Evolutionary conservation across 1,140 invertebrate species (phyloP), one percentile per base, ranked within the genome.

Genomic region (Drepana arcuata): DNA sequence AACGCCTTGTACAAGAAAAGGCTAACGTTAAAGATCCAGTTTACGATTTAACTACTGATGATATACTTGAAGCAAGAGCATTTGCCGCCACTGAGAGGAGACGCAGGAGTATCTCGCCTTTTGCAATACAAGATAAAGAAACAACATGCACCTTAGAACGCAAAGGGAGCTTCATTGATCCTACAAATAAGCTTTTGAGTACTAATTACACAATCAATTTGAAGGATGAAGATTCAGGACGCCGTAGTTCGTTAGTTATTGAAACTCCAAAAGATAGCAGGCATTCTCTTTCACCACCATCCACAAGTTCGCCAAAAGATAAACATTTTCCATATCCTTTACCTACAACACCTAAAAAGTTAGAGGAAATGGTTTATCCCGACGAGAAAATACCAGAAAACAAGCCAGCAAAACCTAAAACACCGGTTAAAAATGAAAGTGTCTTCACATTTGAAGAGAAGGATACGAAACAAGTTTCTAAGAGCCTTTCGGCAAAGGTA

Each of bases 101-200:
- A 42, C 55, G 83, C 16, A 60, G 83, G 37, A 84, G 83, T 68
- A 80, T 84, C 51, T 84, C 83, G 34, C 83, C 83, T 10, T 84
- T 84, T 64, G 81, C 83, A 16, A 27, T 84, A 38, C 78, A 70
- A 28, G 71, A 79, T 10, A 62, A 59, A 45, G 64, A 65, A 30
- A 66, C 64, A 48, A 73, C 74, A 41, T 74, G 82, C 52, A 16
- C 53, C 3, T 44, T 84, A 16, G 56, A 83, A 47, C 65, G 81
- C 11, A 84, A 83, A 56, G 74, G 78, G 26, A 84, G 83, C 53
- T 84, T 84, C 53, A 72, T 83, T 25, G 83, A 84, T 70, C 83
- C 83, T 9, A 58, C 56, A 26, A 84, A 80, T 57, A 84, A 84
- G 50, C 46, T 84, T 11, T 53, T 84, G 5, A 68, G 64, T 25